These are phyloP conservation scores for Actinopyga echinites DNA, from an alignment of 53 echinoderm and acorn worm genomes.

Conservation along the genomic window DNA sequence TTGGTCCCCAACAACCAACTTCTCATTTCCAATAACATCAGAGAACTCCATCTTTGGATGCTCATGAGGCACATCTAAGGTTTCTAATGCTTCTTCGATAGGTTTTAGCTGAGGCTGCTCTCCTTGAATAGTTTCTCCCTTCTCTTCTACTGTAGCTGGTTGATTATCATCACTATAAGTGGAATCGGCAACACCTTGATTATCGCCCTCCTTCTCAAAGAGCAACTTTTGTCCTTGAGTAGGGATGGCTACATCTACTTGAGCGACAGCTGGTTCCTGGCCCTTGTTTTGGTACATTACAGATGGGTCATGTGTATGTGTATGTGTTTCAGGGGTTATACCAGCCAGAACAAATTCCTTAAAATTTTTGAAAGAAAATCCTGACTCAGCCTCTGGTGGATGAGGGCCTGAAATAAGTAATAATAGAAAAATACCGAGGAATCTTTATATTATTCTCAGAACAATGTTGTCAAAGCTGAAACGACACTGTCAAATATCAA, in stretches of 20 bases:
- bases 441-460: no score
- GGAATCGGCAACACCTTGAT: no score
- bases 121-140: background rate
- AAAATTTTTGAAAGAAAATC: constrained; percentile 11
- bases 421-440: no score
- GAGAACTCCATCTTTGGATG: background rate
- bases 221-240: background rate
- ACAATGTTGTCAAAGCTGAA: no score
- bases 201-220: background rate
- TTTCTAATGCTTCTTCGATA: background rate
- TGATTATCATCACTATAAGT: no score
- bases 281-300: constrained; percentile 6
- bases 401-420: background rate
- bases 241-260: background rate
- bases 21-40: background rate
- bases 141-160: background rate
- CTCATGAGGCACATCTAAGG: constrained; percentile 16
- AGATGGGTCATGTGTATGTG: constrained; percentile 5
- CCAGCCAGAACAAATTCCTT: background rate
- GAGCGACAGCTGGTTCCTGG: background rate
- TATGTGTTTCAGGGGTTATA: background rate
- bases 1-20: background rate
- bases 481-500: no score
- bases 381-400: background rate
- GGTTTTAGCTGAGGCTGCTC: no score